Evolutionary conservation across 2,113 vertebrate genomes (phyloP).

Genomic region (Agelaius tricolor): DNA sequence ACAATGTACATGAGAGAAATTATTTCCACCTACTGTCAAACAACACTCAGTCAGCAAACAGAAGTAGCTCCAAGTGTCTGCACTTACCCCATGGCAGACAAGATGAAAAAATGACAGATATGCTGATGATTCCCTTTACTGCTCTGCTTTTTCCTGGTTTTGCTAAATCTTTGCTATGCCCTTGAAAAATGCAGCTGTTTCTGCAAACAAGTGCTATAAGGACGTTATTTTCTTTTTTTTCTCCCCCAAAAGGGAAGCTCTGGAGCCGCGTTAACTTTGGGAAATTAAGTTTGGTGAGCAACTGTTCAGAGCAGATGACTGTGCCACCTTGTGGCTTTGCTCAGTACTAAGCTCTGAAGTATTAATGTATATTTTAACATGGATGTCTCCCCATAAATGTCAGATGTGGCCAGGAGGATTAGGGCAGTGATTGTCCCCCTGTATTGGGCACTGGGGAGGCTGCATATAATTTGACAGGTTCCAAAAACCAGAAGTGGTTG

Average conservation of each 20-base stretch:
- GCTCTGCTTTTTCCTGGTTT: not conserved
- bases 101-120: not conserved
- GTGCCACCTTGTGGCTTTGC: not conserved
- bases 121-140: not conserved
- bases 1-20: not conserved
- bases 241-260: not conserved
- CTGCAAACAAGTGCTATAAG: not conserved
- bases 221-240: not conserved
- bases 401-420: not conserved
- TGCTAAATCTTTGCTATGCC: not conserved
- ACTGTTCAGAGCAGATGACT: not conserved
- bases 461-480: not conserved
- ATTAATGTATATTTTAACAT: not conserved
- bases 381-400: not conserved
- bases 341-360: not conserved
- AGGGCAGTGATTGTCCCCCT: not conserved
- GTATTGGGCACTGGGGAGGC: not conserved
- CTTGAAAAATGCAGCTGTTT: not conserved
- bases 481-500: not conserved
- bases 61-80: not conserved
- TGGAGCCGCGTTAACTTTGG: not conserved
- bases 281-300: not conserved
- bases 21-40: not conserved
- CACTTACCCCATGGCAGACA: not conserved
- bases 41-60: not conserved